Evolutionary conservation across 2,888 invertebrate species (phyloP).

Genomic region (Eupithecia subumbrata): DNA sequence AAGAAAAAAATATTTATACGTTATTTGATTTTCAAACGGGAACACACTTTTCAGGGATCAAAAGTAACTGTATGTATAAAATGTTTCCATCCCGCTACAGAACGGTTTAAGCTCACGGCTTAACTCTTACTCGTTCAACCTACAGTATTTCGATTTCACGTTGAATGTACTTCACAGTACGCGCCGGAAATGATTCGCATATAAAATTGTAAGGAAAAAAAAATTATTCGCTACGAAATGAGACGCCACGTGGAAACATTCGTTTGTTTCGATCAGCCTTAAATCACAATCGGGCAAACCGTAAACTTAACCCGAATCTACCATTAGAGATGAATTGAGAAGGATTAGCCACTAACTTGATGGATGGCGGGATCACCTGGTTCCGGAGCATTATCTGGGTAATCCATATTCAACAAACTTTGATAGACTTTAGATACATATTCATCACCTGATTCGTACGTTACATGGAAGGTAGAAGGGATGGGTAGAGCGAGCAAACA

Average conservation of each 20-base stretch:
- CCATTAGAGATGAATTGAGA: conserved; percentile 6
- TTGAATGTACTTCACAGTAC: no score
- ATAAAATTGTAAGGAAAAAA: no score
- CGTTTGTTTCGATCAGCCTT: background rate
- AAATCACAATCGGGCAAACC: background rate
- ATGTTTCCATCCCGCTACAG: no score
- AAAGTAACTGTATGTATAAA: no score
- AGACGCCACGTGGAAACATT: no score
- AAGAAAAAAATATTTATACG: no score
- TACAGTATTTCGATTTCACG: background rate
- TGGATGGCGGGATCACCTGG: conserved; percentile 7
- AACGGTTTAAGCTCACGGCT: no score
- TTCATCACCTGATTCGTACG: background rate
- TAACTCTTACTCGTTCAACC: background rate
- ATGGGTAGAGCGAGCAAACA: background rate
- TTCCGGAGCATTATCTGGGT: background rate
- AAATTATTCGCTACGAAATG: no score
- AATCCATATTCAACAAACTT: conserved; percentile 12
- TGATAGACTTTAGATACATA: background rate
- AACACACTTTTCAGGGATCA: background rate
- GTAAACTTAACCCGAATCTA: background rate
- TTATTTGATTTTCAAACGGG: no score
- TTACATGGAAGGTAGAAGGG: background rate
- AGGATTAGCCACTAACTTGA: conserved; percentile 5
- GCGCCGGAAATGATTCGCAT: no score